Conservation (phyloP, 2,888 invertebrate species). For the Neocrepidodera transversa region DNA sequence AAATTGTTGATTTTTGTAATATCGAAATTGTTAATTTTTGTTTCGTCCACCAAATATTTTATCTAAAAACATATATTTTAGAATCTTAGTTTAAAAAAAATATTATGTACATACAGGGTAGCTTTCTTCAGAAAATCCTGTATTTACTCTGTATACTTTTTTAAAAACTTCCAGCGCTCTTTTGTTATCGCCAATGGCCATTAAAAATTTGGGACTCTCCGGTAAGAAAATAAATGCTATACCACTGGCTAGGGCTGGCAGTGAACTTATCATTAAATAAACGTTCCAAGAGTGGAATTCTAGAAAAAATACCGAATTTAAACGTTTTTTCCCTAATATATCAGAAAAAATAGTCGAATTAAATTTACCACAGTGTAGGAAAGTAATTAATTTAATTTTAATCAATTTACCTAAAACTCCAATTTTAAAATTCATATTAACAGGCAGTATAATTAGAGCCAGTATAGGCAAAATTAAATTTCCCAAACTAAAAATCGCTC, state of each 20-base stretch:
- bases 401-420: constrained; percentile 41
- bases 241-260: constrained; percentile 74
- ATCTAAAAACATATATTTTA: constrained; percentile 56
- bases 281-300: constrained; percentile 70
- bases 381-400: too few relatives aligned
- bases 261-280: constrained; percentile 66
- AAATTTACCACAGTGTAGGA: too few relatives aligned
- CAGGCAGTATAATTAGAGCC: constrained; percentile 76
- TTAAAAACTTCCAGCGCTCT: constrained; percentile 71
- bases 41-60: constrained; percentile 55
- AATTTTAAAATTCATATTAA: constrained; percentile 51
- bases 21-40: constrained; percentile 34
- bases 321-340: too few relatives aligned
- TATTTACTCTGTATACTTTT: constrained; percentile 72
- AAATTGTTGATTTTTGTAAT: too few relatives aligned
- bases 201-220: constrained; percentile 81
- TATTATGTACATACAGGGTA: constrained; percentile 67
- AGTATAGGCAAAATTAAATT: constrained; percentile 71
- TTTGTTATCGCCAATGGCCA: constrained; percentile 71
- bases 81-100: too few relatives aligned
- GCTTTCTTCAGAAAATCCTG: constrained; percentile 66
- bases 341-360: too few relatives aligned
- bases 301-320: too few relatives aligned
- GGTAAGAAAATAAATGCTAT: constrained; percentile 69
- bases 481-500: constrained; percentile 71